Percentiles rank a stretch among this genome's conserved stretches.
phyloP scores from a whole-genome alignment of 2,888 invertebrate genomes.

The Diabrotica balteata region DNA sequence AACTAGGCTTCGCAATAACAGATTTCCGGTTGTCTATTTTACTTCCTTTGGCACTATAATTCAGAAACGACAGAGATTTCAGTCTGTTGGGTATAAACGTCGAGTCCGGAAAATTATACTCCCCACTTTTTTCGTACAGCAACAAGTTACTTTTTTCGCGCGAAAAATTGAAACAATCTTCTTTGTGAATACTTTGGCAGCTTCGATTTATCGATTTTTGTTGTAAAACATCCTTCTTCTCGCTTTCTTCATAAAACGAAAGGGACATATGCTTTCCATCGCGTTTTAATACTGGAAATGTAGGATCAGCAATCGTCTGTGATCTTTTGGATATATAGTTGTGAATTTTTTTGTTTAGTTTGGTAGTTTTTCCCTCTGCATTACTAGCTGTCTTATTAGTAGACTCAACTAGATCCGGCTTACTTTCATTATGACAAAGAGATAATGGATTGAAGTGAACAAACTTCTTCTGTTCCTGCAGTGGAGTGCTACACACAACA shows the following conservation, averaged over 20 bases:
- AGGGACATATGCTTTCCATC: slow-evolving; percentile 76
- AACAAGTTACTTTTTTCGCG: background rate
- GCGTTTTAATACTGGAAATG: slow-evolving; percentile 76
- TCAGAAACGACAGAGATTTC: slow-evolving; percentile 5
- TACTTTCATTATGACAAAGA: slow-evolving; percentile 71
- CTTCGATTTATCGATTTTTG: background rate
- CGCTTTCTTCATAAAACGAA: slow-evolving; percentile 24
- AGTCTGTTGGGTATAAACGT: background rate
- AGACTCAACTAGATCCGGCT: too few species aligned
- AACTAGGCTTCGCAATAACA: slow-evolving; percentile 19
- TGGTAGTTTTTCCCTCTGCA: background rate
- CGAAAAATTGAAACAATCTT: background rate
- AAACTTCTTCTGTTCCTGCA: slow-evolving; percentile 73
- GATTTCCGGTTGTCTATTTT: slow-evolving; percentile 1
- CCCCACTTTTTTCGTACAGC: background rate
- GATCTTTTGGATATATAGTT: slow-evolving; percentile 55
- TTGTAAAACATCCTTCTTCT: background rate
- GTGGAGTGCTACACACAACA: slow-evolving; percentile 80
- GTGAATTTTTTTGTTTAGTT: slow-evolving; percentile 58
- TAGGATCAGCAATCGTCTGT: slow-evolving; percentile 80
- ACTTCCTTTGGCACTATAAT: slow-evolving; percentile 14
- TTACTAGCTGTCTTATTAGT: background rate
- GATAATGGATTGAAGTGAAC: slow-evolving; percentile 76
- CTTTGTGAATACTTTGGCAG: background rate
- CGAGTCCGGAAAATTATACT: background rate